A percentile compares a stretch with the other conserved stretches of the same genome.
phyloP scores from a whole-genome alignment of 2,888 invertebrate genomes.

The Artemia sp. region DNA sequence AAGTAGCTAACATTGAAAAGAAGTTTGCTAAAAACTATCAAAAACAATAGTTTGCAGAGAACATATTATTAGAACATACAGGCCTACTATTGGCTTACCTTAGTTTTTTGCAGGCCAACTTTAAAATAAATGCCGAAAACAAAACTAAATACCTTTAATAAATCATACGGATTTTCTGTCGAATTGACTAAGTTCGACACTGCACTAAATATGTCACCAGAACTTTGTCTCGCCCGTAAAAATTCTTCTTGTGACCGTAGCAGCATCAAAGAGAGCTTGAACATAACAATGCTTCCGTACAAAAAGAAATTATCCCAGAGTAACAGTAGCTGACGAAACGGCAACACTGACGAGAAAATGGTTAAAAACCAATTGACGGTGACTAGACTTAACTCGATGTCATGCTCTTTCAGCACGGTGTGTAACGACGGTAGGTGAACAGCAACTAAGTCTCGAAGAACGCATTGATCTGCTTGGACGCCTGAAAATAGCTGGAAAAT shows the following conservation, averaged over 20 bases:
- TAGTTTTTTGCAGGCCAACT: neutral
- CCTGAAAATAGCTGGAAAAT: slow-evolving; percentile 36
- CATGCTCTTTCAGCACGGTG: slow-evolving; percentile 76
- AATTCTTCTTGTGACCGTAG: slow-evolving; percentile 65
- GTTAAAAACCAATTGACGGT: slow-evolving; percentile 61
- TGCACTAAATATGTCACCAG: slow-evolving; percentile 93
- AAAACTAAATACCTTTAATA: slow-evolving; percentile 47
- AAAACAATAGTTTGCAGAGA: no score
- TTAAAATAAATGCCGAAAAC: neutral
- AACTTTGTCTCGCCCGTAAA: slow-evolving; percentile 70
- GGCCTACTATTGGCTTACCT: no score
- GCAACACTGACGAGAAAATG: slow-evolving; percentile 85
- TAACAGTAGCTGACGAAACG: slow-evolving; percentile 77
- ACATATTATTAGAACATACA: no score
- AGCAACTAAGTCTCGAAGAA: slow-evolving; percentile 75
- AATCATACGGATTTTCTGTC: slow-evolving; percentile 72
- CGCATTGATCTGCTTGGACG: slow-evolving; percentile 86
- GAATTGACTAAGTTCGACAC: slow-evolving; percentile 87
- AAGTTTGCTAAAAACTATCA: no score
- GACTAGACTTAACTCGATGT: slow-evolving; percentile 42
- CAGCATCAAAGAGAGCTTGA: slow-evolving; percentile 87
- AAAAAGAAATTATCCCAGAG: slow-evolving; percentile 96
- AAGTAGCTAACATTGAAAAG: no score
- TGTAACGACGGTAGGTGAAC: slow-evolving; percentile 78
- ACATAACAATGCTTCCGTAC: slow-evolving; percentile 82